These are phyloP conservation scores for Astreopora myriophthalma DNA, from an alignment of 64 coral and sea anemone genomes.

Conservation along the genomic window DNA sequence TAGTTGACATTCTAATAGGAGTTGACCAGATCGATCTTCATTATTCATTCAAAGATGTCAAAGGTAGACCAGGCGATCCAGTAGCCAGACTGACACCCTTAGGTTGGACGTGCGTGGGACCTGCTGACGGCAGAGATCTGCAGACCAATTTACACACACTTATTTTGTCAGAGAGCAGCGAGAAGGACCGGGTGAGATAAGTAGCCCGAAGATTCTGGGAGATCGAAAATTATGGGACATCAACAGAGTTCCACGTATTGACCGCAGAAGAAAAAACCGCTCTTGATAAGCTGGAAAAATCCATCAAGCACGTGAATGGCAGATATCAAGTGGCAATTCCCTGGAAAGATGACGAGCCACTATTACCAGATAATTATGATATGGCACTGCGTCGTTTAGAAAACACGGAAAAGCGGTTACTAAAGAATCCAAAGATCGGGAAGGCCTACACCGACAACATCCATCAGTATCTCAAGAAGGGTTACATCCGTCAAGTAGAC, in stretches of 20 bases:
- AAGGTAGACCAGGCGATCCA: conserved; percentile 44
- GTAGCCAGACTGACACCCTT: conserved; percentile 50
- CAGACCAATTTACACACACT: conserved; percentile 37
- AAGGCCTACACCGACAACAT: conserved; percentile 1
- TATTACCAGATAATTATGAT: conserved; percentile 38
- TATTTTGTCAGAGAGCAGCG: background rate
- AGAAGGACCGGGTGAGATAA: background rate
- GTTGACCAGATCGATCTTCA: conserved; percentile 40
- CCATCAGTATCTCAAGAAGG: background rate
- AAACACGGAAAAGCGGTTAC: conserved; percentile 41
- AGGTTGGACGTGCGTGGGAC: conserved; percentile 35
- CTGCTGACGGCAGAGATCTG: background rate
- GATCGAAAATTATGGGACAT: background rate
- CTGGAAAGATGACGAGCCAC: background rate
- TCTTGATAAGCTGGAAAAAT: too few relatives aligned
- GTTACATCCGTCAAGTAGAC: conserved; percentile 2
- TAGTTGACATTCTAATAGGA: conserved; percentile 59
- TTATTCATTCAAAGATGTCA: conserved; percentile 54
- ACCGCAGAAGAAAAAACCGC: too few relatives aligned
- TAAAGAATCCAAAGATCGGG: conserved; percentile 3
- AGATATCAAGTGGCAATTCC: too few relatives aligned
- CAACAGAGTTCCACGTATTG: too few relatives aligned
- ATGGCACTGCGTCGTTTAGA: background rate
- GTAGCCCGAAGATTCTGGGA: conserved; percentile 34
- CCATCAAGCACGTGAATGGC: too few relatives aligned